Evolutionary conservation across 2,113 vertebrate genomes (phyloP).

Genomic region (Chaetura pelagica): DNA sequence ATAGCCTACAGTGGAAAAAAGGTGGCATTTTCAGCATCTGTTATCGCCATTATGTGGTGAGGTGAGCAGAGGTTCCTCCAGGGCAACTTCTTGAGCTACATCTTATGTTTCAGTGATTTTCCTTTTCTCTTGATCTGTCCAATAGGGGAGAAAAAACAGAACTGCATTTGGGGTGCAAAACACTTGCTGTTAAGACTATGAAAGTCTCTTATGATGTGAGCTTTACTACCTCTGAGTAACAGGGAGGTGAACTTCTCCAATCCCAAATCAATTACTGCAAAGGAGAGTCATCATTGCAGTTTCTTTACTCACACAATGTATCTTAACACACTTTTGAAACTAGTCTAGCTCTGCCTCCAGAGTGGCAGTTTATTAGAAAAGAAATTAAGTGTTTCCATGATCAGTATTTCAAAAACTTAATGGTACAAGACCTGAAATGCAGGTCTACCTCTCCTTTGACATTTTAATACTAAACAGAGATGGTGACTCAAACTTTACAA

Average conservation of each 20-base stretch:
- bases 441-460: conserved; percentile 43
- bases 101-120: background rate
- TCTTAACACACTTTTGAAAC: background rate
- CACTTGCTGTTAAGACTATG: background rate
- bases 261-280: background rate
- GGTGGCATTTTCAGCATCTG: background rate
- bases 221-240: background rate
- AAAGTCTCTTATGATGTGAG: background rate
- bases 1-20: background rate
- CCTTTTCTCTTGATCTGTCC: background rate
- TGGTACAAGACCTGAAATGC: background rate
- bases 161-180: background rate
- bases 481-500: conserved; percentile 37
- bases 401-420: conserved; percentile 6
- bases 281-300: background rate
- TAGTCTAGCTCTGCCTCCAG: background rate
- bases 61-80: background rate
- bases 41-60: background rate
- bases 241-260: background rate
- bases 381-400: background rate
- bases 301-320: background rate
- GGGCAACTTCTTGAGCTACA: background rate
- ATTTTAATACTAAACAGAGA: conserved; percentile 55
- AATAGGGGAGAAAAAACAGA: background rate
- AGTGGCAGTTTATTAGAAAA: background rate